Evolutionary conservation across 2,113 vertebrate genomes (phyloP).

Genomic region (Sialia sialis): DNA sequence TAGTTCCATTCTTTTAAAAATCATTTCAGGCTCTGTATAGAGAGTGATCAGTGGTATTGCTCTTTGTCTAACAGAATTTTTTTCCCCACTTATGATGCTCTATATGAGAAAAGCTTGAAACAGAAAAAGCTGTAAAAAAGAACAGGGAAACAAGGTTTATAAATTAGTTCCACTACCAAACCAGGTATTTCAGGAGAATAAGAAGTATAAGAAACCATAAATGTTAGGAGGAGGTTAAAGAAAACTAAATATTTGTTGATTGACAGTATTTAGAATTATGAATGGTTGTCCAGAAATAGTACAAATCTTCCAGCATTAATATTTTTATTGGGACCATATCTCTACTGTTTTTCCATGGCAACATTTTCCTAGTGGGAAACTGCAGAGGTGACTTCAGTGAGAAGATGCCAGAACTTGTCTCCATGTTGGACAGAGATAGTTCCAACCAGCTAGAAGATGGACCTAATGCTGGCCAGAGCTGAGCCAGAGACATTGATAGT

Average conservation of each 20-base stretch:
- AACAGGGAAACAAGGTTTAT: not conserved
- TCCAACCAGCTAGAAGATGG: not conserved
- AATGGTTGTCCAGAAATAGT: not conserved
- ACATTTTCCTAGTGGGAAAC: not conserved
- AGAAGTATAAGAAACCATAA: not conserved
- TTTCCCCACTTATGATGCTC: fast-evolving
- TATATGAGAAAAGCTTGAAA: not conserved
- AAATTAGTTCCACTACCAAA: not conserved
- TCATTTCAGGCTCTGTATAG: not conserved
- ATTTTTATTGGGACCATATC: not conserved
- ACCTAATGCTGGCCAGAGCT: not conserved
- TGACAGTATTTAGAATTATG: not conserved
- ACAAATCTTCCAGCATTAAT: not conserved
- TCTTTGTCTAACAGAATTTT: not conserved
- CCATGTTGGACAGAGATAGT: not conserved
- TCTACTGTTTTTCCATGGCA: not conserved
- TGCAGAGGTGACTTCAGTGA: not conserved
- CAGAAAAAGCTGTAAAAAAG: not conserved
- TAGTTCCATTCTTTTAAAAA: not conserved
- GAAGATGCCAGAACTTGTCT: not conserved
- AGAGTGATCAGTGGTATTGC: not conserved
- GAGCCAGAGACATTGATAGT: not conserved
- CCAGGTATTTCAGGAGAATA: not conserved
- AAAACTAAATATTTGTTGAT: not conserved
- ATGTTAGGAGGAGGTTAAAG: not conserved